Percentiles rank a stretch among this genome's conserved stretches.
Conservation (phyloP, 2,888 invertebrate genomes). For the Macropis europaea region DNA sequence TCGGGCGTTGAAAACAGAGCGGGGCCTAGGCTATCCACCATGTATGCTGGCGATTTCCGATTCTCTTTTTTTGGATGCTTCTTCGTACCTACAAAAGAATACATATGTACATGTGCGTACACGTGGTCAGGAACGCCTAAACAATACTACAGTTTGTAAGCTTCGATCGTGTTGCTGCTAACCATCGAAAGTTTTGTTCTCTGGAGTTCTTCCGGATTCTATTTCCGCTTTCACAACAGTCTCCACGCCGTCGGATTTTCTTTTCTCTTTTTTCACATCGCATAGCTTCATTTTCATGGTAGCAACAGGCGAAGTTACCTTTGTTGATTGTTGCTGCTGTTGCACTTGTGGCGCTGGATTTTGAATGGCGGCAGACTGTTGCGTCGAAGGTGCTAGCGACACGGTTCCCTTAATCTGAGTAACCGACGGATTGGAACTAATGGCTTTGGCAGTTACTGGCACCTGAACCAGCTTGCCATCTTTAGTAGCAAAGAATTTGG, state of each 20-base stretch:
- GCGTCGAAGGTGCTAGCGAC: constrained; percentile 39
- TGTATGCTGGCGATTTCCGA: constrained; percentile 84
- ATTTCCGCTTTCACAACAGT: constrained; percentile 51
- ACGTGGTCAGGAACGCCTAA: too few species aligned
- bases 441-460: constrained; percentile 47
- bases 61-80: constrained; percentile 77
- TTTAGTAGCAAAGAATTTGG: constrained; percentile 63
- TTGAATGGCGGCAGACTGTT: constrained; percentile 30
- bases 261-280: constrained; percentile 74
- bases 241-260: constrained; percentile 65
- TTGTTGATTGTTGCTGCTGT: constrained; percentile 32
- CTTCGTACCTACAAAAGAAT: constrained; percentile 66
- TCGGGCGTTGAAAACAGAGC: constrained; percentile 90
- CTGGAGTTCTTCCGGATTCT: constrained; percentile 57
- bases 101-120: too few species aligned
- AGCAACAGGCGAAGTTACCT: constrained; percentile 30
- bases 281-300: constrained; percentile 72
- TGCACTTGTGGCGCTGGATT: constrained; percentile 36
- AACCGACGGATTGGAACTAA: constrained; percentile 13
- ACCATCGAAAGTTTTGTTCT: constrained; percentile 59
- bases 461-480: constrained; percentile 68
- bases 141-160: too few species aligned
- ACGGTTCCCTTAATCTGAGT: constrained; percentile 40
- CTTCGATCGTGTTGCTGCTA: constrained; percentile 8
- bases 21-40: constrained; percentile 81